Evolutionary conservation across 2,888 invertebrate species (phyloP).

Genomic region (Subacronicta megacephala): DNA sequence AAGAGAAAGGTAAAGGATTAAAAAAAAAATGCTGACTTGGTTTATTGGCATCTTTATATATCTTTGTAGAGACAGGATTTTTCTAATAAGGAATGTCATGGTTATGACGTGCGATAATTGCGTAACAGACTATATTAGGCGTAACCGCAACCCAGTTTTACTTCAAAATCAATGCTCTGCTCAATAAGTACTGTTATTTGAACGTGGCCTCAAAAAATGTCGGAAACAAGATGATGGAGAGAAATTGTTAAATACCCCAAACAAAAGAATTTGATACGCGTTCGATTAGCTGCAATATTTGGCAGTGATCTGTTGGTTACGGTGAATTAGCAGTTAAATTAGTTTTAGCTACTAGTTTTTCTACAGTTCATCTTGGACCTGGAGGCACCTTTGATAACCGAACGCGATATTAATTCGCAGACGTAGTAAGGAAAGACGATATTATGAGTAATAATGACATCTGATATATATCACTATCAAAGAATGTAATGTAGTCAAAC

Average conservation of each 20-base stretch:
- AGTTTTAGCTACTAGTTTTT: neutral
- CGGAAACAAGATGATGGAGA: constrained; percentile 54
- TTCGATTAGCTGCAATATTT: constrained; percentile 24
- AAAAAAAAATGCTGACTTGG: no score
- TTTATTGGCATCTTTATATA: no score
- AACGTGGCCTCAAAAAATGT: constrained; percentile 62
- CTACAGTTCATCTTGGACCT: neutral
- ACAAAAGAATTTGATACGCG: constrained; percentile 35
- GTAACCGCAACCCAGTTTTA: constrained; percentile 51
- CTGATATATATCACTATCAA: constrained; percentile 37
- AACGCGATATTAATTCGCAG: constrained; percentile 5
- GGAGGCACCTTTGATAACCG: constrained; percentile 1
- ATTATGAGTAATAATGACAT: constrained; percentile 11
- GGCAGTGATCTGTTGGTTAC: constrained; percentile 2
- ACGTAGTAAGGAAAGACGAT: constrained; percentile 11
- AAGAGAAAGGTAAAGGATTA: no score
- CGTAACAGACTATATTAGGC: constrained; percentile 51
- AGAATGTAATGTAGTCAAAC: constrained; percentile 51
- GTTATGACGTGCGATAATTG: constrained; percentile 52
- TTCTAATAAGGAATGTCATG: neutral
- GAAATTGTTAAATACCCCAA: constrained; percentile 54
- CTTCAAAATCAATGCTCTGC: constrained; percentile 49
- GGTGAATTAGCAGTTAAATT: constrained; percentile 14
- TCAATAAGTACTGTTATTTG: constrained; percentile 62
- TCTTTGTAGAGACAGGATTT: no score